A percentile compares a stretch with the other conserved stretches of the same genome.
Evolutionary conservation across 2,797 vertebrate genomes (phyloP).

Genomic region (Pseudochirops cupreus): DNA sequence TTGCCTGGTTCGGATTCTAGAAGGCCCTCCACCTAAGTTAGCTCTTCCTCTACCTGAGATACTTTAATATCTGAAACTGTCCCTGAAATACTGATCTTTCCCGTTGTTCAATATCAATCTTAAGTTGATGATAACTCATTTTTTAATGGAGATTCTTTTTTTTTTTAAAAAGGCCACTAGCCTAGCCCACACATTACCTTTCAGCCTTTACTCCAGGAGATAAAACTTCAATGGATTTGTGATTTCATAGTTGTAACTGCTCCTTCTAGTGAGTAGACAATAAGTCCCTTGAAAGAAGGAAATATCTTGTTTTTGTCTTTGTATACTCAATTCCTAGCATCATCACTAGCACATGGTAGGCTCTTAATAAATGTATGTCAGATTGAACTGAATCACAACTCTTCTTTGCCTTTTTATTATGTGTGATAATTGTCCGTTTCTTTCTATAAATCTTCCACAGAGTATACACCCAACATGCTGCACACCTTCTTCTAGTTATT

Average conservation of each 20-base stretch:
- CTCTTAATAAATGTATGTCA: neutral
- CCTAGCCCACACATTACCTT: neutral
- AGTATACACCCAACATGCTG: neutral
- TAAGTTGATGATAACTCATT: neutral
- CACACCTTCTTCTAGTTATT: neutral
- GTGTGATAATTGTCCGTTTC: neutral
- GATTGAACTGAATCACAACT: neutral
- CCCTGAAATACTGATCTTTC: neutral
- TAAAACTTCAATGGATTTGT: neutral
- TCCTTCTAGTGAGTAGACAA: neutral
- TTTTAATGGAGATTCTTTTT: neutral
- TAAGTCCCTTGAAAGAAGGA: neutral
- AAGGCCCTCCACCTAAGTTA: neutral
- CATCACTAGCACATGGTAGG: neutral
- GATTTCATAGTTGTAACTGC: neutral
- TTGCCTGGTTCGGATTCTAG: neutral
- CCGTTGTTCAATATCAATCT: neutral
- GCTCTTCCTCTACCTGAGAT: neutral
- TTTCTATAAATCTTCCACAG: neutral
- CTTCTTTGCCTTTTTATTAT: neutral
- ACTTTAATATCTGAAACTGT: neutral
- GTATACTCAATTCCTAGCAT: neutral
- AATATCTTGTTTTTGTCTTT: neutral
- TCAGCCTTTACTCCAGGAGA: neutral
- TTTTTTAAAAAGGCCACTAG: neutral